Conservation (phyloP, 2,888 invertebrate species). For the Polylopha cassiicola region DNA sequence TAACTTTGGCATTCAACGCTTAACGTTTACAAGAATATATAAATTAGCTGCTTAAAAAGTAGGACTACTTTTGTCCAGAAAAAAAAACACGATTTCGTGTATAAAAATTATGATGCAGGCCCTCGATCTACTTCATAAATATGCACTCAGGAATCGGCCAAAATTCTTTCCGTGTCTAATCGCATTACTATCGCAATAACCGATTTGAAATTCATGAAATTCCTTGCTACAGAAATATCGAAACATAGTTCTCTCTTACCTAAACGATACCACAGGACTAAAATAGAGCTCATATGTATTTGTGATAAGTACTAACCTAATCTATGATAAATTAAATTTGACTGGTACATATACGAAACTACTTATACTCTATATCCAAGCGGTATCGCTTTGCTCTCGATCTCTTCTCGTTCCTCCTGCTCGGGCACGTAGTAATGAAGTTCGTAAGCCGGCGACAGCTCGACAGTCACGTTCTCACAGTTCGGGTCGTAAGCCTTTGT, state of each 20-base stretch:
- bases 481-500: constrained; percentile 38
- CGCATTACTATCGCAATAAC: too few relatives aligned
- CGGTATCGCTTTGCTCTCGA: constrained; percentile 34
- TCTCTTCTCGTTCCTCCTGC: constrained; percentile 53
- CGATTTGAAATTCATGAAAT: too few relatives aligned
- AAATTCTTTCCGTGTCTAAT: too few relatives aligned
- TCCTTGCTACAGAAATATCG: too few relatives aligned
- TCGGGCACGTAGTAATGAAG: constrained; percentile 67
- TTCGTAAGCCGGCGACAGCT: constrained; percentile 63
- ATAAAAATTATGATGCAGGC: too few relatives aligned
- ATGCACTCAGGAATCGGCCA: too few relatives aligned
- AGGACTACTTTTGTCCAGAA: too few relatives aligned
- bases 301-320: too few relatives aligned
- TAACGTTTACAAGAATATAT: constrained; percentile 14
- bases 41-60: too few relatives aligned
- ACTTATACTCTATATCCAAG: constrained; percentile 41
- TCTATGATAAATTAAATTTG: too few relatives aligned
- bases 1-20: constrained; percentile 23
- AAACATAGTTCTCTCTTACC: constrained; percentile 10
- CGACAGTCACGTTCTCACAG: constrained; percentile 51
- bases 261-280: not conserved
- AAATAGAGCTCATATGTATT: not conserved
- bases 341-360: not conserved
- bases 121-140: too few relatives aligned
- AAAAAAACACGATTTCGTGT: too few relatives aligned